Percentiles rank a stretch among this genome's conserved stretches.
phyloP scores from a whole-genome alignment of 2,797 vertebrate genomes.

The Crocidura indochinensis region DNA sequence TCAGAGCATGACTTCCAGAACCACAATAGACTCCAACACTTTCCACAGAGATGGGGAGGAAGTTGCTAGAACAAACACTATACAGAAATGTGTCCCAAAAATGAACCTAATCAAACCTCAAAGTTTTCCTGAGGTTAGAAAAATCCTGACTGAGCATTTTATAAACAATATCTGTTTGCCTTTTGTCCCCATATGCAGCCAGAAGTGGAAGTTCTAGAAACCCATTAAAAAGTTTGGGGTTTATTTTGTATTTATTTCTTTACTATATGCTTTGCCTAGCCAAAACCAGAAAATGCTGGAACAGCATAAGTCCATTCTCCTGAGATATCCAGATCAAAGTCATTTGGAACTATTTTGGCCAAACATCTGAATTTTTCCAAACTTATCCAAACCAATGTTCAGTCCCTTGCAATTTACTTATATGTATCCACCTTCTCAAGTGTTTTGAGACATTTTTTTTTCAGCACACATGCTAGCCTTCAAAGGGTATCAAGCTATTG shows the following conservation, averaged over 20 bases:
- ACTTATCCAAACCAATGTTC: conserved; percentile 83
- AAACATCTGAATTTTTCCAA: conserved; percentile 81
- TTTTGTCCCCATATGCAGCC: conserved; percentile 83
- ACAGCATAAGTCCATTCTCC: conserved; percentile 71
- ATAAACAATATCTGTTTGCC: conserved; percentile 84
- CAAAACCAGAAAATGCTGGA: conserved; percentile 84
- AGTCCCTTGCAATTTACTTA: conserved; percentile 79
- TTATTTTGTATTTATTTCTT: conserved; percentile 84
- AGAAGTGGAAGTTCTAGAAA: conserved; percentile 82
- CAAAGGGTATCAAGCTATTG: conserved; percentile 68
- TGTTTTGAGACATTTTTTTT: conserved; percentile 75
- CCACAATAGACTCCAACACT: conserved; percentile 77
- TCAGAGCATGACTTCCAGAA: conserved; percentile 66
- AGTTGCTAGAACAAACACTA: conserved; percentile 83
- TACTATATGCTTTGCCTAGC: conserved; percentile 75
- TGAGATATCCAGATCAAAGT: conserved; percentile 85
- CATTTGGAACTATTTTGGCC: conserved; percentile 73
- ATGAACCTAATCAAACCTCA: conserved; percentile 84
- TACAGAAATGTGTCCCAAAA: conserved; percentile 79
- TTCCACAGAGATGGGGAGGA: conserved; percentile 81
- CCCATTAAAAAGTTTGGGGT: conserved; percentile 81
- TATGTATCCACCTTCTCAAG: conserved; percentile 81
- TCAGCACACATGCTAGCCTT: conserved; percentile 68
- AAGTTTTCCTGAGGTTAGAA: conserved; percentile 83
- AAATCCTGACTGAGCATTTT: conserved; percentile 81